A percentile compares a stretch with the other conserved stretches of the same genome.
These are phyloP conservation scores for Tylochromis polylepis DNA, from an alignment of 2,113 vertebrate species.

Conservation along the genomic window DNA sequence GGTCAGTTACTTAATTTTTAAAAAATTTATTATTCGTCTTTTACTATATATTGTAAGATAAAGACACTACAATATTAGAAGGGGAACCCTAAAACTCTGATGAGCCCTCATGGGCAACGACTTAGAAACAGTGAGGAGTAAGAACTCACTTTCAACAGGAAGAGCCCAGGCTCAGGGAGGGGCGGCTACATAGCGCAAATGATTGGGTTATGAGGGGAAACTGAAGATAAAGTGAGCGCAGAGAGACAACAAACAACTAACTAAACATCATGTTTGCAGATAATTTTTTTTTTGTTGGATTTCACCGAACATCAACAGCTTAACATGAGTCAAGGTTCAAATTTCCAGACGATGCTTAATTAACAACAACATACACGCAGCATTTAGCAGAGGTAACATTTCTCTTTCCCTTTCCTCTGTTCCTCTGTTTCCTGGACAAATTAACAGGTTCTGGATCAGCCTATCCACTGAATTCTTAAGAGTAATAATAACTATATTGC, in stretches of 20 bases:
- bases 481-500: background rate
- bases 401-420: background rate
- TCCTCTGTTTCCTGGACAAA: background rate
- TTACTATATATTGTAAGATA: background rate
- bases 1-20: background rate
- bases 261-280: background rate
- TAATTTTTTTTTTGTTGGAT: background rate
- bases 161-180: rapidly evolving
- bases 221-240: background rate
- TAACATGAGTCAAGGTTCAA: background rate
- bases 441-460: background rate
- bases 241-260: background rate
- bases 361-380: background rate
- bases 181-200: background rate
- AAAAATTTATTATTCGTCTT: background rate
- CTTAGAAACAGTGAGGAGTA: background rate
- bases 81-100: background rate
- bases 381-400: background rate
- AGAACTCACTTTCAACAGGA: background rate
- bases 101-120: background rate
- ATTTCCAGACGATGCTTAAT: background rate
- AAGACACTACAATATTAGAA: background rate
- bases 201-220: background rate
- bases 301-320: background rate
- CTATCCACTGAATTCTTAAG: background rate